A percentile compares a stretch with the other conserved stretches of the same genome.
phyloP scores from a whole-genome alignment of 2,888 invertebrate genomes.

The Drosophila macrothrix region DNA sequence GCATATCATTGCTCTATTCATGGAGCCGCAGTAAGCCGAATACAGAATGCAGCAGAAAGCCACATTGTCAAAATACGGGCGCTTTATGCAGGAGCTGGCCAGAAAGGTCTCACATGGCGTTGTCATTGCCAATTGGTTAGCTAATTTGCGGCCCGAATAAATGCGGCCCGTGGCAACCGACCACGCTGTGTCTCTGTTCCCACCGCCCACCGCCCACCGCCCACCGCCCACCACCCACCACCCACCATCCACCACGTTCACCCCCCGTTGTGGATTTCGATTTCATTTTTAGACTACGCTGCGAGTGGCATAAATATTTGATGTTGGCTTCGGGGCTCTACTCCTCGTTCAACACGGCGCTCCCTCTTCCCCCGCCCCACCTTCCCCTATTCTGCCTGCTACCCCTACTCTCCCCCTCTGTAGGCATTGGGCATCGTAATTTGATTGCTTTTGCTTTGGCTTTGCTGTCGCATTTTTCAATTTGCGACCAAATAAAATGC shows the following conservation, averaged over 20 bases:
- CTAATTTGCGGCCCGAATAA: constrained; percentile 67
- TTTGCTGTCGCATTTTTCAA: constrained; percentile 52
- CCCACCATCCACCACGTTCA: too few species aligned
- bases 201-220: not conserved
- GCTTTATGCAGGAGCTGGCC: not conserved
- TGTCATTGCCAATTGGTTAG: constrained; percentile 71
- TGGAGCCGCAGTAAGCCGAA: not conserved
- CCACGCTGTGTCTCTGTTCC: not conserved
- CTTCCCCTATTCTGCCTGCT: not conserved
- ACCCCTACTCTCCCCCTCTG: too few species aligned
- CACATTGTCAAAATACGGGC: not conserved
- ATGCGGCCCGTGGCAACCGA: constrained; percentile 21
- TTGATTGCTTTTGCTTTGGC: constrained; percentile 52
- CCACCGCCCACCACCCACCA: not conserved
- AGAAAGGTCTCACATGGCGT: constrained; percentile 13
- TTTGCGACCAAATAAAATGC: constrained; percentile 67
- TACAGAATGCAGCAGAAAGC: not conserved
- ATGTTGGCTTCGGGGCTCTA: constrained; percentile 37
- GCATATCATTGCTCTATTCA: not conserved
- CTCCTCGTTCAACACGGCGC: not conserved
- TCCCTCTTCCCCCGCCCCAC: not conserved
- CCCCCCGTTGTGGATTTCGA: constrained; percentile 22
- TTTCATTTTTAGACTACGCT: constrained; percentile 45
- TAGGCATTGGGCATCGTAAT: constrained; percentile 30
- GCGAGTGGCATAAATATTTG: constrained; percentile 72